A percentile compares a stretch with the other conserved stretches of the same genome.
phyloP scores from a whole-genome alignment of 1,140 invertebrate species.

The Musca vetustissima region DNA sequence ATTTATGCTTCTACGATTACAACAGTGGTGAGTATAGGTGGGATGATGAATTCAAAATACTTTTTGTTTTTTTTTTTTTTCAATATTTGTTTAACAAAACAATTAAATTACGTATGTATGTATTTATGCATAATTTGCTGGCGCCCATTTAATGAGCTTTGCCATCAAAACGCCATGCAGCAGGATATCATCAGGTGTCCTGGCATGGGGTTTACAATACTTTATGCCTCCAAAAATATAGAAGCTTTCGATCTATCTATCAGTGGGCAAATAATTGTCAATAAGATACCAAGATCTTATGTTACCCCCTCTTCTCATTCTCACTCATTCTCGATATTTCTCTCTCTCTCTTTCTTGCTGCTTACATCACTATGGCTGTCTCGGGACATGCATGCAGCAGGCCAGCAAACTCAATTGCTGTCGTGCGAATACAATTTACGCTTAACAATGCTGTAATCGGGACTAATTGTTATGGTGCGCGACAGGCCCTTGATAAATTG shows the following conservation, averaged over 20 bases:
- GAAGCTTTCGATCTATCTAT: neutral
- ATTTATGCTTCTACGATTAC: slow-evolving; percentile 4
- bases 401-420: slow-evolving; percentile 16
- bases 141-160: slow-evolving; percentile 12
- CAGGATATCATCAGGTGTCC: neutral
- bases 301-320: neutral
- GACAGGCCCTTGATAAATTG: slow-evolving; percentile 11
- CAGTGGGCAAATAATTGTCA: neutral
- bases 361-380: neutral
- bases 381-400: neutral
- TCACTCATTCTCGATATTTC: slow-evolving; percentile 9
- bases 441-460: slow-evolving; percentile 13
- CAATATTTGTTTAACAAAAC: neutral
- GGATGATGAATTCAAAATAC: slow-evolving; percentile 22
- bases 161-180: neutral
- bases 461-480: slow-evolving; percentile 11
- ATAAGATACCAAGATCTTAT: slow-evolving; percentile 1
- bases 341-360: slow-evolving; percentile 1
- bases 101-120: too few relatives aligned
- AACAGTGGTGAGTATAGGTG: slow-evolving; percentile 21
- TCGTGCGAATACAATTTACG: slow-evolving; percentile 10
- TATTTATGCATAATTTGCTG: too few relatives aligned
- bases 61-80: slow-evolving; percentile 7
- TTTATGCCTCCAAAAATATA: neutral
- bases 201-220: neutral